Percentiles rank a stretch among this genome's conserved stretches.
Evolutionary conservation across 2,797 vertebrate genomes (phyloP).

Genomic region (Mormyrus hasselquistii): DNA sequence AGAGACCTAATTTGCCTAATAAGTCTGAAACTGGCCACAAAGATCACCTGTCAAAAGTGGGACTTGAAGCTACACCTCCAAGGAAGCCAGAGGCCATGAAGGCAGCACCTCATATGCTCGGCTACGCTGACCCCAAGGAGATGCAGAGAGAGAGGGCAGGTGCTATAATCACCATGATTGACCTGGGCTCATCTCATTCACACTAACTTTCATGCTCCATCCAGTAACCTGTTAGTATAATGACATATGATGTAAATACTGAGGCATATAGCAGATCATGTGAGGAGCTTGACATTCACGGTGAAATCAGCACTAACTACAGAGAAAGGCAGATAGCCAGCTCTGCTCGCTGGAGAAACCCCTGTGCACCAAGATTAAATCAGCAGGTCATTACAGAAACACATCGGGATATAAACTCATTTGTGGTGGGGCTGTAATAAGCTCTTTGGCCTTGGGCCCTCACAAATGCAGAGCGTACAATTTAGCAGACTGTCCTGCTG

Average conservation of each 20-base stretch:
- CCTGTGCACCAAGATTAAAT: constrained; percentile 7
- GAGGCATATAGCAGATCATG: background rate
- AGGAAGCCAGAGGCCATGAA: background rate
- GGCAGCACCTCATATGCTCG: background rate
- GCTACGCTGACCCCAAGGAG: background rate
- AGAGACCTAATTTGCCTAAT: background rate
- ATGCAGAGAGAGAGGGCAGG: background rate
- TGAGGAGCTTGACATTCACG: background rate
- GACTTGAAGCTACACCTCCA: background rate
- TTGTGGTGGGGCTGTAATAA: background rate
- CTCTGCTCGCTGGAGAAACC: background rate
- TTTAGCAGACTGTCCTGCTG: background rate
- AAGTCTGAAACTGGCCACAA: background rate
- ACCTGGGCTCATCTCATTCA: background rate
- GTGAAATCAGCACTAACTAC: background rate
- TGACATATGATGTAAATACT: background rate
- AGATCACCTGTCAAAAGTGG: background rate
- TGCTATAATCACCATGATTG: background rate
- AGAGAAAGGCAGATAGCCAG: background rate
- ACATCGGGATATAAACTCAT: background rate
- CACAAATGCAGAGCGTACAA: background rate
- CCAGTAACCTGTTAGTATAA: background rate
- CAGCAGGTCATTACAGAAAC: background rate
- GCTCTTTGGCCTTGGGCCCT: background rate
- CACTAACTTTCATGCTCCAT: background rate